Percentiles rank a stretch among this genome's conserved stretches.
Evolutionary conservation across 1,140 invertebrate genomes (phyloP).

Genomic region (Drosophila lacteicornis): DNA sequence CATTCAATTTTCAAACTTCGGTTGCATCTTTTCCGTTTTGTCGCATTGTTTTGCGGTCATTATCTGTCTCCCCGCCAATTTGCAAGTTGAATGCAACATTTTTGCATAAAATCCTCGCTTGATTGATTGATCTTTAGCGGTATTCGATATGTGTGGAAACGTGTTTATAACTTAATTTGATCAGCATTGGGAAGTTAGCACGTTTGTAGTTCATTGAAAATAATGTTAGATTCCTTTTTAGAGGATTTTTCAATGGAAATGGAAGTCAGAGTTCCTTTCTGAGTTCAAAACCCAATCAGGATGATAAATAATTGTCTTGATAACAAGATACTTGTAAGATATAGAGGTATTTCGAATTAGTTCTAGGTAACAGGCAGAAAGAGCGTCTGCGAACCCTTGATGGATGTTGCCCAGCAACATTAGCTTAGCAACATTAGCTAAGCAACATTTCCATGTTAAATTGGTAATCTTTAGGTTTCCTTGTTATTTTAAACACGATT

Average conservation of each 20-base stretch:
- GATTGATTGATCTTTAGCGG: constrained; percentile 43
- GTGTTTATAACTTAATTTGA: constrained; percentile 31
- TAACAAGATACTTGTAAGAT: no score
- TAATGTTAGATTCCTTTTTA: background rate
- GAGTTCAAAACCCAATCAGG: background rate
- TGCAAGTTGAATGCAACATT: constrained; percentile 42
- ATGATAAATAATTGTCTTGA: no score
- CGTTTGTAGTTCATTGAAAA: background rate
- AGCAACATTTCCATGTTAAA: no score
- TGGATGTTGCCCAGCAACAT: no score
- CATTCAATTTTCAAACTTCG: constrained; percentile 31
- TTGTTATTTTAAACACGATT: no score
- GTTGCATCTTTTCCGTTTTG: constrained; percentile 52
- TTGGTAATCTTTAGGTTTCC: no score
- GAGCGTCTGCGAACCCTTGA: no score
- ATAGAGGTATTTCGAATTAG: no score
- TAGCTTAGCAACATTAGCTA: no score
- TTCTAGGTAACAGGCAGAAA: no score
- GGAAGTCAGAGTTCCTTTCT: background rate
- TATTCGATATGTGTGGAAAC: constrained; percentile 5
- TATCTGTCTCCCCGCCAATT: constrained; percentile 9
- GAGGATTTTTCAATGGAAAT: no score
- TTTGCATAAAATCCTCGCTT: constrained; percentile 41
- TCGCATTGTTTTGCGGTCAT: constrained; percentile 31
- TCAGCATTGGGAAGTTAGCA: constrained; percentile 12